Percentiles rank a stretch among this genome's conserved stretches.
Evolutionary conservation across 2,888 invertebrate species (phyloP).

Genomic region (Dione juno): DNA sequence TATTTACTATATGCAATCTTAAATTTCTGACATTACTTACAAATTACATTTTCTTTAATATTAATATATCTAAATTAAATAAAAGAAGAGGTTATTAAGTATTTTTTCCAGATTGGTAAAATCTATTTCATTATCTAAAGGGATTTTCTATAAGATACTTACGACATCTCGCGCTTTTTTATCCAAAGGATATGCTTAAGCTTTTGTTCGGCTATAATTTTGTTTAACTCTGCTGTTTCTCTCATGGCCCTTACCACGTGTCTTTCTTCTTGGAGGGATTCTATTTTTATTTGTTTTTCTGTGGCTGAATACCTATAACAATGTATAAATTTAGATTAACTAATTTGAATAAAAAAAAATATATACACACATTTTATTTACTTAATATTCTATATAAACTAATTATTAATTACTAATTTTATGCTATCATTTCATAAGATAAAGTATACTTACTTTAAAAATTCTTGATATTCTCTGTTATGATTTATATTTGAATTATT

Average conservation of each 20-base stretch:
- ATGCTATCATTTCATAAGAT: too few relatives aligned
- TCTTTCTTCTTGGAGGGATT: conserved; percentile 72
- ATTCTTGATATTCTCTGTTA: conserved; percentile 64
- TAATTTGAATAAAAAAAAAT: background rate
- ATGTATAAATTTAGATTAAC: background rate
- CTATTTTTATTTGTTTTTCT: conserved; percentile 72
- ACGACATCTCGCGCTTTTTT: conserved; percentile 74
- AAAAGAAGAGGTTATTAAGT: too few relatives aligned
- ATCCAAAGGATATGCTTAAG: conserved; percentile 79
- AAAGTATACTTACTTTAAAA: conserved; percentile 70
- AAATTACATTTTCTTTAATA: background rate
- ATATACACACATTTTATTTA: too few relatives aligned
- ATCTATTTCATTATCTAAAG: too few relatives aligned
- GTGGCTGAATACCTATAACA: conserved; percentile 57
- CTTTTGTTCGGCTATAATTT: conserved; percentile 84
- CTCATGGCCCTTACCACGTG: conserved; percentile 75
- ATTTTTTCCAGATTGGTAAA: too few relatives aligned
- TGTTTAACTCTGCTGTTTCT: conserved; percentile 85
- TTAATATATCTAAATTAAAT: too few relatives aligned
- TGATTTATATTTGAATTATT: conserved; percentile 52
- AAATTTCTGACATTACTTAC: background rate
- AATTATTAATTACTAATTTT: too few relatives aligned
- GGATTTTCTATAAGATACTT: conserved; percentile 49
- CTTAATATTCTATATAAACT: too few relatives aligned
- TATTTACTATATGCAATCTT: background rate